These are phyloP conservation scores for Acanthosepion pharaonis DNA, from an alignment of 2,888 invertebrate genomes.

Conservation along the genomic window DNA sequence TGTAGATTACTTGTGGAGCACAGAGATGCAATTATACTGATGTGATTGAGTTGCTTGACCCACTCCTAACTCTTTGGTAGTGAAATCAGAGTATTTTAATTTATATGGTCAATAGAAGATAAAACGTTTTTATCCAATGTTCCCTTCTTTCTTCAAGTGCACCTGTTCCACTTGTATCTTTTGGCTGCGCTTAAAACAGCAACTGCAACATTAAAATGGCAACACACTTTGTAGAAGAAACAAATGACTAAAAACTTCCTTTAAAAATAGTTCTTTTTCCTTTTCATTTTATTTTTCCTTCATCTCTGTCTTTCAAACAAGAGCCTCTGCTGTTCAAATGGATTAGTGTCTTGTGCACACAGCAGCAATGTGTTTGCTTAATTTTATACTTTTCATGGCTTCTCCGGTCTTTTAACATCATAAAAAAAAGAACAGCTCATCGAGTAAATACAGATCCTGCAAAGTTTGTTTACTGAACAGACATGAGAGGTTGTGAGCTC, in stretches of 20 bases:
- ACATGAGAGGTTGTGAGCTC: conserved; percentile 6
- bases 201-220: not conserved
- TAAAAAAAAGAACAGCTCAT: conserved; percentile 17
- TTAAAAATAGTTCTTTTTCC: not conserved
- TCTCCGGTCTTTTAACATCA: not conserved
- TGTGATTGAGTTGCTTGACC: too few relatives aligned
- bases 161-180: not conserved
- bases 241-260: not conserved
- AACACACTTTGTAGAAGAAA: not conserved
- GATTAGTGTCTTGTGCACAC: conserved; percentile 21
- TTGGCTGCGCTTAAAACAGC: not conserved
- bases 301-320: conserved; percentile 1
- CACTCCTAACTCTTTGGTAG: too few relatives aligned
- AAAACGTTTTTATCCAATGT: not conserved
- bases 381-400: conserved; percentile 33
- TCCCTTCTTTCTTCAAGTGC: not conserved
- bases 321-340: not conserved
- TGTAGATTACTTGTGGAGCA: too few relatives aligned
- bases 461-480: not conserved
- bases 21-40: too few relatives aligned
- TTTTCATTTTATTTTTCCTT: not conserved
- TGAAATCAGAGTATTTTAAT: too few relatives aligned
- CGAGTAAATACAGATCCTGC: not conserved
- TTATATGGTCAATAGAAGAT: not conserved
- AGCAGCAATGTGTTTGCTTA: not conserved